A percentile compares a stretch with the other conserved stretches of the same genome.
Evolutionary conservation across 2,113 vertebrate genomes (phyloP).

Genomic region (Mesoclemmys tuberculata): DNA sequence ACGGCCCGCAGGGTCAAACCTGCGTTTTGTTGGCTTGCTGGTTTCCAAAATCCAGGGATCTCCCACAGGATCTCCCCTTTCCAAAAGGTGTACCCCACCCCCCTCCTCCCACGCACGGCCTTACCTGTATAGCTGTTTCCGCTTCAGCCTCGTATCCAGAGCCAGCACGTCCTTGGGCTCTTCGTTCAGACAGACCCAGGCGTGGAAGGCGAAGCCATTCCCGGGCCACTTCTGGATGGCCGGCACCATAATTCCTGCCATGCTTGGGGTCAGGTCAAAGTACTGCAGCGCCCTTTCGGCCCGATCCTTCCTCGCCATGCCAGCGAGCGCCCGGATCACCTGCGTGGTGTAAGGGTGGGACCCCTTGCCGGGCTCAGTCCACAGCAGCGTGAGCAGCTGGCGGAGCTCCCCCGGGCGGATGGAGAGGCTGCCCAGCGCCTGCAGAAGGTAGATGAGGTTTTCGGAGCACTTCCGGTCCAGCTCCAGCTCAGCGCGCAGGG

Average conservation of each 20-base stretch:
- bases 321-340: slow-evolving; percentile 84
- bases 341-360: slow-evolving; percentile 78
- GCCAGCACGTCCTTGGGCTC: slow-evolving; percentile 12
- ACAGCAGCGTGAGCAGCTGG: slow-evolving; percentile 84
- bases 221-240: slow-evolving; percentile 93
- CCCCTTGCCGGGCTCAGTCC: slow-evolving; percentile 53
- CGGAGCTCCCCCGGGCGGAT: slow-evolving; percentile 88
- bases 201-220: slow-evolving; percentile 90
- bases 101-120: neutral
- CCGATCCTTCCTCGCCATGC: slow-evolving; percentile 88
- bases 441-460: slow-evolving; percentile 87
- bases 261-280: slow-evolving; percentile 92
- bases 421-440: slow-evolving; percentile 89
- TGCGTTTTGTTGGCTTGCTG: neutral
- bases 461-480: slow-evolving; percentile 86
- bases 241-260: slow-evolving; percentile 98
- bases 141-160: slow-evolving; percentile 74
- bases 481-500: slow-evolving; percentile 75
- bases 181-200: slow-evolving; percentile 93
- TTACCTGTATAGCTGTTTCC: slow-evolving; percentile 98
- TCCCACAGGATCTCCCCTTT: neutral
- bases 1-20: neutral
- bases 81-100: neutral
- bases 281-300: slow-evolving; percentile 85
- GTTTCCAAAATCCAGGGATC: neutral